Base-by-base conservation (phyloP, 2,797 vertebrate genomes). In the Sebastes minor region DNA sequence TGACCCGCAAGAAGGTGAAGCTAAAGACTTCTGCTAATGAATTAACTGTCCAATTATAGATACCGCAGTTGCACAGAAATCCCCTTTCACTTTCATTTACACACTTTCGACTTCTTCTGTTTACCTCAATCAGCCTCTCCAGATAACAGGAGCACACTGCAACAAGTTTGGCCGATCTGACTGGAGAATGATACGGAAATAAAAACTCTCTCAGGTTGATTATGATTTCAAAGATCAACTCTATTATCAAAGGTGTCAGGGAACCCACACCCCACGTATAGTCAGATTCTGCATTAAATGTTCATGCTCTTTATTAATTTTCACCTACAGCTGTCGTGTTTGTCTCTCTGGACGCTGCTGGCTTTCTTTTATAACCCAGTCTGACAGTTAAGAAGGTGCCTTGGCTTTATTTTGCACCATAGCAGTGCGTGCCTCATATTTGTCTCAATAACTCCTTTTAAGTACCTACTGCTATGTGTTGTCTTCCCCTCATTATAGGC, bases 401-500 rank as follows among this genome's bases (percentile, higher is more conserved):
- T 84, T 72, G 61, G 69, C 66, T 85, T 88, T 81, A 85, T 81
- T 83, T 85, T 71, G 75, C 73, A 84, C 74, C 42, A 60, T 55
- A 56, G 68, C 70, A 62, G 80, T 65, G 72, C 70, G 55, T 70
- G 53, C 77, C 83, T 90, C 68, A 83, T 81, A 82, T 86, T 89
- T 86, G 69, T 88, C 77, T 90, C 81, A 85, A 84, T 87, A 85
- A 84, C 82, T 91, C 86, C 53, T 80, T 87, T 89, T 86, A 91
- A 84, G 78, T 82, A 82, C 72, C 80, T 88, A 87, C 86, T 85
- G 81, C 74, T 86, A 67, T 62, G 76, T 71, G 80, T 77, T 79
- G 70, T 91, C 88, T 86, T 73, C 62, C 23, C 77, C 87, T 94
- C 86, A 89, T 94, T 92, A 93, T 85, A 59, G 67, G 82, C 77